Evolutionary conservation across 2,113 vertebrate genomes (phyloP).

Genomic region (Hippolais icterina): DNA sequence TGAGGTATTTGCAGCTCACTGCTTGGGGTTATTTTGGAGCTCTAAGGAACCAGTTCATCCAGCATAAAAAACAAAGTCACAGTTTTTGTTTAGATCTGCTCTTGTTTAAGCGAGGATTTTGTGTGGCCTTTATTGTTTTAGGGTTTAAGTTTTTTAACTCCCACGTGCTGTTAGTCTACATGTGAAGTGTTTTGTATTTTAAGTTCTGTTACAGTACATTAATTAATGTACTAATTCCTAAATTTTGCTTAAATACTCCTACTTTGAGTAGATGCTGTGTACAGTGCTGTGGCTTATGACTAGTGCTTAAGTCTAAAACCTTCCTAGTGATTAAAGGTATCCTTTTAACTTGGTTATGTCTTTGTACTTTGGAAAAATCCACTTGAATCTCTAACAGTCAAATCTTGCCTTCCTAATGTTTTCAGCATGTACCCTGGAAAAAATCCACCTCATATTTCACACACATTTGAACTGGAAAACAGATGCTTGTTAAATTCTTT

Average conservation of each 20-base stretch:
- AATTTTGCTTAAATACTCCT: not conserved
- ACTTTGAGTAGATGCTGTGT: not conserved
- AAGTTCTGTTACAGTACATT: not conserved
- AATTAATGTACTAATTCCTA: not conserved
- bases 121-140: not conserved
- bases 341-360: conserved; percentile 37
- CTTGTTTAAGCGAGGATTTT: not conserved
- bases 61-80: not conserved
- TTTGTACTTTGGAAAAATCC: conserved; percentile 17
- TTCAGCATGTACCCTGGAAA: conserved; percentile 65
- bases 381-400: not conserved
- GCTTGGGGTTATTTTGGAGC: not conserved
- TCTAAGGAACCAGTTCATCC: not conserved
- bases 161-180: not conserved
- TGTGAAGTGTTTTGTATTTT: not conserved
- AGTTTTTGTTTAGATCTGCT: not conserved
- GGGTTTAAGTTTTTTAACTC: not conserved
- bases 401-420: conserved; percentile 52
- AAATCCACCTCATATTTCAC: conserved; percentile 66
- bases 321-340: not conserved
- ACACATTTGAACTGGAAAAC: conserved; percentile 65
- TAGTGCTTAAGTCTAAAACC: not conserved
- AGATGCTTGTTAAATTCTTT: conserved; percentile 69
- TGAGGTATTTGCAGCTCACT: not conserved
- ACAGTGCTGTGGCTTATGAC: not conserved